Conservation (phyloP, 2,113 vertebrate genomes). For the Danio rerio region DNA sequence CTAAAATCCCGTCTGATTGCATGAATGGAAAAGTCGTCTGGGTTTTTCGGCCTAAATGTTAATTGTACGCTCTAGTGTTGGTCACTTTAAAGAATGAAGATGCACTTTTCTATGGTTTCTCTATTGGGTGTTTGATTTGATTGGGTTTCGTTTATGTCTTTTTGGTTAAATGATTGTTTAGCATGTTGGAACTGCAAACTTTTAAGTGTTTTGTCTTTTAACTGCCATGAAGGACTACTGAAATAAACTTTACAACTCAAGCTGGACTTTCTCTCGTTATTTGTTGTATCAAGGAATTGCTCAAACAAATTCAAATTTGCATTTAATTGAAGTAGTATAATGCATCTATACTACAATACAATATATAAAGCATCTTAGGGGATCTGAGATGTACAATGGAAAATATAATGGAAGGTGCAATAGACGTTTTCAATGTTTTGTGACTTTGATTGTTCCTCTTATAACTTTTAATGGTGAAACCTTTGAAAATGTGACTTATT, state of each 20-base stretch:
- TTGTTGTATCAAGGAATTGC: background rate
- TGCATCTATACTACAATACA: no score
- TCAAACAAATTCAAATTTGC: no score
- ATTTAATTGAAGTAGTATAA: no score
- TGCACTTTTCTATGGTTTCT: conserved; percentile 80
- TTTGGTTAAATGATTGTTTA: conserved; percentile 88
- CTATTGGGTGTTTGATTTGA: conserved; percentile 77
- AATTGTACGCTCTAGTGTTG: conserved; percentile 84
- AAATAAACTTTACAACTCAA: conserved; percentile 76
- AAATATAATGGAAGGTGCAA: no score
- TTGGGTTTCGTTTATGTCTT: conserved; percentile 67
- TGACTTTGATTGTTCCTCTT: no score
- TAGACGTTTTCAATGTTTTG: no score
- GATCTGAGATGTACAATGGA: no score
- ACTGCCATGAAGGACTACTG: conserved; percentile 83
- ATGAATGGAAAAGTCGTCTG: conserved; percentile 82
- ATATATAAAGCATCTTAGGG: no score
- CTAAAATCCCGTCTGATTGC: conserved; percentile 82
- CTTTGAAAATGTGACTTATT: no score
- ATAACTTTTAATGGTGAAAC: no score
- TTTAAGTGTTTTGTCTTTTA: conserved; percentile 93
- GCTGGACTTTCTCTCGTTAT: background rate
- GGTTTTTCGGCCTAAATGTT: conserved; percentile 73
- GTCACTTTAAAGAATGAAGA: conserved; percentile 78
- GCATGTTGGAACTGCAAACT: conserved; percentile 96